These are phyloP conservation scores for Scyliorhinus canicula DNA, from an alignment of 2,797 vertebrate species.

Conservation along the genomic window DNA sequence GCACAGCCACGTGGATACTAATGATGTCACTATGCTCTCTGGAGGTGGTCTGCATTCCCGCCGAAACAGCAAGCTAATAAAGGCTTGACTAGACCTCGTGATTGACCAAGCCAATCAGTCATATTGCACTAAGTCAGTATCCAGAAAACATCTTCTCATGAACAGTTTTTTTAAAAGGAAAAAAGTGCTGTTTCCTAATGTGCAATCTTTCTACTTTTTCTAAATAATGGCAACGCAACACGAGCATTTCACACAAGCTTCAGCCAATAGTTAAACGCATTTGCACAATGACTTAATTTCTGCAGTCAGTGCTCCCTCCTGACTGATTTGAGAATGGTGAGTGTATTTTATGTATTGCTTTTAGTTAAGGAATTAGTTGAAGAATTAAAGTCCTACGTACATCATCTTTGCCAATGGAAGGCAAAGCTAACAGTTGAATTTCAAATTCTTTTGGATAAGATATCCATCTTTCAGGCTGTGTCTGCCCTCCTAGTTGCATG, in stretches of 20 bases:
- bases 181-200: neutral
- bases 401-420: neutral
- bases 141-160: neutral
- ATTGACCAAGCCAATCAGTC: conserved; percentile 16
- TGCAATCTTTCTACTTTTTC: neutral
- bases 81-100: conserved; percentile 29
- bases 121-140: conserved; percentile 30
- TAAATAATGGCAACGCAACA: neutral
- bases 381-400: neutral
- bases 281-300: neutral
- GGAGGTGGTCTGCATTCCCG: conserved; percentile 53
- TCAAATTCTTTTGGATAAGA: neutral
- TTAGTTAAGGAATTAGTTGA: neutral
- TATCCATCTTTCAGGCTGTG: too few species aligned
- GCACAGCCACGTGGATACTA: conserved; percentile 69
- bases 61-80: conserved; percentile 55
- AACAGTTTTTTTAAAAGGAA: neutral
- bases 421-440: neutral
- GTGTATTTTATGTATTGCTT: neutral
- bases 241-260: neutral
- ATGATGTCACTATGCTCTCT: conserved; percentile 59
- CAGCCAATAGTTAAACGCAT: conserved; percentile 11
- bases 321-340: neutral
- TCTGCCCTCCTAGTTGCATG: too few species aligned
- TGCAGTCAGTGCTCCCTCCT: neutral